Evolutionary conservation across 1,140 invertebrate species (phyloP), one percentile per base, ranked within the genome.

Genomic region (Andrena cerasifolii): DNA sequence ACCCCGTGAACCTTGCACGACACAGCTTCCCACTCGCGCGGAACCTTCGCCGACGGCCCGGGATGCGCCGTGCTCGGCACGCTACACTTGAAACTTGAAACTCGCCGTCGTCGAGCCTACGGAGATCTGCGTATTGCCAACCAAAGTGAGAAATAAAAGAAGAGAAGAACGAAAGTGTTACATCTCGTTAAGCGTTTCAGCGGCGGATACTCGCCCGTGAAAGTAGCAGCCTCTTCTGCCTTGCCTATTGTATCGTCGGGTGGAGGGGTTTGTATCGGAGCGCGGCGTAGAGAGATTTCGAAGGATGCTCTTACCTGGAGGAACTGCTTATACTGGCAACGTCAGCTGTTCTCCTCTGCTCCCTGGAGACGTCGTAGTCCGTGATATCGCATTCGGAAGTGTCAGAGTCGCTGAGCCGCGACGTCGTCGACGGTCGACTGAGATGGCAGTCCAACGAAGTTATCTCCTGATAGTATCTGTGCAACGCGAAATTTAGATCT

Each of bases 351-450:
- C 95, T 92, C 85, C 94, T 91, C 80, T 94, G 92, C 89, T 95
- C 92, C 87, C 95, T 93, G 83, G 92, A 89, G 80, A 94, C 92
- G 91, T 95, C 93, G 88, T 94, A 95, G 89, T 97, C 96, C 84
- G 91, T 92, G 67, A 96, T 95, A 91, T 98, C 97, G 90, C 97
- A 96, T 92, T 99, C 98, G 83, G 97, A 98, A 77, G 96, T 96
- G 93, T 99, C 97, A 33, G 97, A 97, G 92, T 99, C 98, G 82
- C 98, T 98, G 80, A 98, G 94, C 82, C 97, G 94, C 68, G 97
- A 97, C 71, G 96, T 96, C 6, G 96, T 96, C 79, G 96, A 97
- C 78, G 98, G 97, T 49, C 98, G 98, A 85, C 98, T 99, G 74
- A 99, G 94, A 93, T 98, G 98, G 86, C 89, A 92, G 93, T 98